Conservation (phyloP, 2,888 invertebrate genomes). For the Lordiphosa andalusiaca region DNA sequence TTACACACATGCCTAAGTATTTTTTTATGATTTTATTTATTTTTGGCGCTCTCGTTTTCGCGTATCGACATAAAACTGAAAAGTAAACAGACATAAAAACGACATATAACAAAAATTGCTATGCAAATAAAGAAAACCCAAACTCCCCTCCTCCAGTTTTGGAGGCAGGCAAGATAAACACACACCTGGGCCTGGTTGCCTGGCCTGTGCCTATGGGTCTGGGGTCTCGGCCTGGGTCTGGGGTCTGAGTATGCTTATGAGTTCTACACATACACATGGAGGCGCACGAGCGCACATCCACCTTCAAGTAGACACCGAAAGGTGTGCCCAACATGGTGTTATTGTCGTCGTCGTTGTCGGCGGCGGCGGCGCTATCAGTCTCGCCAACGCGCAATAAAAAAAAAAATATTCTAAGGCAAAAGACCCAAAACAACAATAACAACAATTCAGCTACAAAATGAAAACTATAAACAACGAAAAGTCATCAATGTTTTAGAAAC, state of each 20-base stretch:
- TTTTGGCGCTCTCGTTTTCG: constrained; percentile 63
- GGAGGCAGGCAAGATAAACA: constrained; percentile 36
- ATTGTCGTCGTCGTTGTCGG: constrained; percentile 28
- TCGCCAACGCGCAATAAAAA: constrained; percentile 58
- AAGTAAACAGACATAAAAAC: constrained; percentile 61
- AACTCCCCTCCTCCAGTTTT: neutral
- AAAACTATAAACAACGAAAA: constrained; percentile 46
- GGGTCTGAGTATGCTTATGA: constrained; percentile 38
- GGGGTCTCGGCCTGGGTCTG: constrained; percentile 4
- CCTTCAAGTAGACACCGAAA: constrained; percentile 26
- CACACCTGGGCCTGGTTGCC: constrained; percentile 5
- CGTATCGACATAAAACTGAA: constrained; percentile 70
- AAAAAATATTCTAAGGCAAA: constrained; percentile 49
- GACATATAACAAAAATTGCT: constrained; percentile 63
- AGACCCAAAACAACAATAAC: constrained; percentile 21
- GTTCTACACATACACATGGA: constrained; percentile 30
- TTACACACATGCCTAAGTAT: constrained; percentile 4
- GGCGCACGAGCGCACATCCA: constrained; percentile 13
- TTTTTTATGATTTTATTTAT: constrained; percentile 58
- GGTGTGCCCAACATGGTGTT: constrained; percentile 39
- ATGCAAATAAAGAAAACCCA: constrained; percentile 61
- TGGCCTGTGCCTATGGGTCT: neutral
- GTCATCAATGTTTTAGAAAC: constrained; percentile 40
- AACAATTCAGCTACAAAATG: constrained; percentile 21
- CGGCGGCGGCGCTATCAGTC: constrained; percentile 30